Base-by-base conservation (phyloP, 2,797 vertebrate species). In the Sebastes umbrosus region DNA sequence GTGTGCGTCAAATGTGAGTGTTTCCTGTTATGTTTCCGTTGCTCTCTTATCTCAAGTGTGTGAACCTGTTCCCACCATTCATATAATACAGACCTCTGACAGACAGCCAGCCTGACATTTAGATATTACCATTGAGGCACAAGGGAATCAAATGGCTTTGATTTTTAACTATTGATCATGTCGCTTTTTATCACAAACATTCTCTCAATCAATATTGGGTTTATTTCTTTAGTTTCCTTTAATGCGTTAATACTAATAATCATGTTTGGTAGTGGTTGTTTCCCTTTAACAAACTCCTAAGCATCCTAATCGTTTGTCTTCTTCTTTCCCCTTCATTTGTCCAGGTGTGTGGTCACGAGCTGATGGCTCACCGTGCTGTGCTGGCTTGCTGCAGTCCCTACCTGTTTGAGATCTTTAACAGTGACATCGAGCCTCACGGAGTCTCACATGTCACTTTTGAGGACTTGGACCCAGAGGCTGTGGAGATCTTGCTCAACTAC, bases 371-470 rank as follows among this genome's bases (percentile, higher is more conserved):
- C 88, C 96, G 98, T 85, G 99, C 99, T 0, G 98, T 99, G 9
- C 95, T 99, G 91, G 99, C 99, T 25, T 99, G 99, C 96, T 99
- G 98, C 95, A 99, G 99, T 87, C 99, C 98, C 24, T 99, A 99
- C 90, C 92, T 99, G 91, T 99, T 99, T 82, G 99, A 99, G 96
- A 98, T 99, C 95, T 99, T 99, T 88, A 99, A 99, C 80, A 99
- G 96, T 66, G 98, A 99, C 73, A 95, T 96, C 0, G 99, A 99
- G 90, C 94, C 97, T 86, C 97, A 97, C 0, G 97, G 98, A 67
- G 90, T 99, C 90, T 98, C 98, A 9, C 98, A 99, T 60, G 97
- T 99, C 82, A 99, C 98, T 85, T 98, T 99, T 46, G 98, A 99
- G 88, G 99, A 99, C 93, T 95, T 99, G 93, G 97, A 99, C 86